These are phyloP conservation scores for Acholoe squamosa DNA, from an alignment of 2,888 invertebrate genomes.

Conservation along the genomic window DNA sequence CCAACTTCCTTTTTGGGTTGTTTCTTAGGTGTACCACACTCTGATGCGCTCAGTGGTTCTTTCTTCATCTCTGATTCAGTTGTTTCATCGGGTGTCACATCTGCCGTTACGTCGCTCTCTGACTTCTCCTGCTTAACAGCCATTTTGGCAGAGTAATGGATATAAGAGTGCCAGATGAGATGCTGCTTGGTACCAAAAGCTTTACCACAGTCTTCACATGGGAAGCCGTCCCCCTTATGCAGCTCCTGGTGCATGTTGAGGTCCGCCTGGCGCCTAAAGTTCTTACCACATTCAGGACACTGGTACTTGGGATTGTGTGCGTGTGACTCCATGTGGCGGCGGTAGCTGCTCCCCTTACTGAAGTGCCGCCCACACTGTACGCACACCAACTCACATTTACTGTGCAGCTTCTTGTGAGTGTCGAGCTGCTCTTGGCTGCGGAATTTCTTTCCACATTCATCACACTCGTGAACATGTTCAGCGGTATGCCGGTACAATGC, in stretches of 20 bases:
- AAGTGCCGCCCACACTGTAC: constrained; percentile 6
- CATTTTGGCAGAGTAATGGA: constrained; percentile 5
- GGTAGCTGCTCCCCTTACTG: neutral
- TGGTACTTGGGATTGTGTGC: constrained; percentile 38
- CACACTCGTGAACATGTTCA: constrained; percentile 41
- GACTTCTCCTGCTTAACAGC: neutral
- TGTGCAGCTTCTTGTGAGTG: neutral
- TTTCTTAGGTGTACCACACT: constrained; percentile 2
- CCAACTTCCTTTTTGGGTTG: neutral
- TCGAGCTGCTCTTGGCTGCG: constrained; percentile 10
- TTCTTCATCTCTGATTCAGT: constrained; percentile 1
- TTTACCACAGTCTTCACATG: constrained; percentile 51
- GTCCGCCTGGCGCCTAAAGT: constrained; percentile 31
- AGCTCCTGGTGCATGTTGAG: constrained; percentile 37
- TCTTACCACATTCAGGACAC: constrained; percentile 49
- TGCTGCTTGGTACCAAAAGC: constrained; percentile 53
- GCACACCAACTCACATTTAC: neutral
- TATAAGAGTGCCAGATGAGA: constrained; percentile 47
- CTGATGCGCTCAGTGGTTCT: neutral
- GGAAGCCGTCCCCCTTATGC: constrained; percentile 46
- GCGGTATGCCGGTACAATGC: constrained; percentile 30
- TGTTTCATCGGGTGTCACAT: neutral
- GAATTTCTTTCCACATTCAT: constrained; percentile 21
- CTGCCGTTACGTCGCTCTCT: neutral
- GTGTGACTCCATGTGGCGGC: constrained; percentile 29